Evolutionary conservation across 1,140 invertebrate genomes (phyloP).

Genomic region (Notospermus geniculatus): DNA sequence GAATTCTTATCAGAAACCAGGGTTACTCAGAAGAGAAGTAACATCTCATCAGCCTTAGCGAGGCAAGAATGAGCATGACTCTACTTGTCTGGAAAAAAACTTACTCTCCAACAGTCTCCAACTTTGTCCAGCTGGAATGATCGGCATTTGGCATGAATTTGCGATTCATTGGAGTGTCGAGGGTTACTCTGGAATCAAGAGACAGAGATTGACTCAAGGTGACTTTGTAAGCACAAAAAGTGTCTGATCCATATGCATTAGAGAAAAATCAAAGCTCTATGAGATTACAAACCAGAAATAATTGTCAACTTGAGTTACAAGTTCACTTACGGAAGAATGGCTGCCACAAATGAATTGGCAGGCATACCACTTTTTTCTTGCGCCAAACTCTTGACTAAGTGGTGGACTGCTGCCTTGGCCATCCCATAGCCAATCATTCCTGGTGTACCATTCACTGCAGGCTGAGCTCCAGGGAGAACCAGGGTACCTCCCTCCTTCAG

Average conservation of each 20-base stretch:
- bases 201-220: too few species aligned
- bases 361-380: conserved; percentile 79
- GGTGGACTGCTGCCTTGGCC: conserved; percentile 95
- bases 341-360: conserved; percentile 69
- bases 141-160: conserved; percentile 99
- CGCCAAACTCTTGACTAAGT: conserved; percentile 89
- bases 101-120: conserved; percentile 83
- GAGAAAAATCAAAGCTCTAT: too few species aligned
- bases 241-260: too few species aligned
- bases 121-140: conserved; percentile 83
- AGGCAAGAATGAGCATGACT: too few species aligned
- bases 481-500: conserved; percentile 87
- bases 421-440: conserved; percentile 68
- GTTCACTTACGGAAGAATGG: conserved; percentile 75
- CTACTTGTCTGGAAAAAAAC: conserved; percentile 35
- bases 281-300: too few species aligned
- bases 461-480: conserved; percentile 91
- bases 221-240: too few species aligned
- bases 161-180: conserved; percentile 95
- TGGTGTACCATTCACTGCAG: conserved; percentile 79
- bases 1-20: conserved; percentile 6
- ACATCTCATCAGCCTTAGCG: too few species aligned
- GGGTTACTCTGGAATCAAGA: conserved; percentile 65
- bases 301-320: too few species aligned
- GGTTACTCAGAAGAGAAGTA: conserved; percentile 3